These are phyloP conservation scores for Dendrophyllia cribrosa DNA, from an alignment of 64 coral and sea anemone genomes.

Conservation along the genomic window DNA sequence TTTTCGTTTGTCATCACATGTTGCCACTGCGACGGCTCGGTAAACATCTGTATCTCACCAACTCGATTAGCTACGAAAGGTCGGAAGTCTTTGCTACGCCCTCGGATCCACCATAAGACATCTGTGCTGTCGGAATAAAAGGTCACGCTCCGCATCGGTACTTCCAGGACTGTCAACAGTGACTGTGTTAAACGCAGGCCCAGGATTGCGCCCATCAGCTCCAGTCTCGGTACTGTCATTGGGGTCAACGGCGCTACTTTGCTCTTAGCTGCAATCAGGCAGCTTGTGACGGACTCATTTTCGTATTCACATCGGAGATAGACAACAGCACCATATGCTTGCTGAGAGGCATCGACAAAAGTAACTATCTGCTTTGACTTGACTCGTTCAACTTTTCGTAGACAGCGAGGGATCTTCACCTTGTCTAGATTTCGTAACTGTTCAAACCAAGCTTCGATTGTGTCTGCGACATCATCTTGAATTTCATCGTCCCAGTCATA, in stretches of 20 bases:
- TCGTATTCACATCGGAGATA: conserved; percentile 36
- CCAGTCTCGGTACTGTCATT: conserved; percentile 53
- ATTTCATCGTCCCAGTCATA: conserved; percentile 52
- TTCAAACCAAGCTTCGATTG: conserved; percentile 57
- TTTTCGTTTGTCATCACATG: conserved; percentile 44
- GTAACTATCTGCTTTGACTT: conserved; percentile 43
- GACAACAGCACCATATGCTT: conserved; percentile 53
- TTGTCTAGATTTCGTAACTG: conserved; percentile 25
- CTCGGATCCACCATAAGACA: conserved; percentile 71
- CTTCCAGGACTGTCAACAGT: conserved; percentile 11
- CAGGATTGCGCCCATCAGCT: conserved; percentile 65
- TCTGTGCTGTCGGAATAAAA: conserved; percentile 63
- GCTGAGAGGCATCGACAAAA: conserved; percentile 62
- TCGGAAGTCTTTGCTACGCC: conserved; percentile 48
- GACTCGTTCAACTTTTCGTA: conserved; percentile 8
- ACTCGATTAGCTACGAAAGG: conserved; percentile 50
- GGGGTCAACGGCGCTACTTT: conserved; percentile 60
- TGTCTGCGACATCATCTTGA: conserved; percentile 34
- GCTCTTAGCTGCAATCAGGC: conserved; percentile 41
- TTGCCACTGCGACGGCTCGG: conserved; percentile 31
- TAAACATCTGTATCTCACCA: conserved; percentile 40
- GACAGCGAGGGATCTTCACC: conserved; percentile 38
- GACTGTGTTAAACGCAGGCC: not conserved
- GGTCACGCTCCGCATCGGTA: conserved; percentile 1
- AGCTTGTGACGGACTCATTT: conserved; percentile 9